phyloP scores from a whole-genome alignment of 2,797 vertebrate genomes.

The Chrysocyon brachyurus region DNA sequence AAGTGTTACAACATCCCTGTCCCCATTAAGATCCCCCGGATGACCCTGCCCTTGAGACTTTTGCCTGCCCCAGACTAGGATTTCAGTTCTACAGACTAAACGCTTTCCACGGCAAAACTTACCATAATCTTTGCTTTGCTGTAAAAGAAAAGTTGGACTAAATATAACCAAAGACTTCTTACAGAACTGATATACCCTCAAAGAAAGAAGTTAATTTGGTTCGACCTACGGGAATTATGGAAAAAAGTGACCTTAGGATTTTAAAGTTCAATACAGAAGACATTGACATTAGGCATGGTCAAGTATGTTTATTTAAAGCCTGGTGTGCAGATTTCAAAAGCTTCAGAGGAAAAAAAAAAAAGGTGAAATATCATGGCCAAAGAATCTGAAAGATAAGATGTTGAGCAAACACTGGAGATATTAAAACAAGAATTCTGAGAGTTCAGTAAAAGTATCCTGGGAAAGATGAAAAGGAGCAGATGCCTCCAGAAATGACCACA shows the following conservation, averaged over 20 bases:
- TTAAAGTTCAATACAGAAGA: background rate
- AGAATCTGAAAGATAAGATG: background rate
- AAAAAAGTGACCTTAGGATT: background rate
- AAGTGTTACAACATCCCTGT: background rate
- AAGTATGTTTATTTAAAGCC: background rate
- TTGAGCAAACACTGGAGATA: background rate
- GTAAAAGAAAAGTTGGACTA: background rate
- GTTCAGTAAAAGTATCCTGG: background rate
- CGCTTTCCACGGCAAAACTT: background rate
- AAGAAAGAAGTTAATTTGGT: slow-evolving; percentile 36
- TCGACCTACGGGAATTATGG: background rate
- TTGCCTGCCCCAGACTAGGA: background rate
- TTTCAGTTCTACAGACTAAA: slow-evolving; percentile 36
- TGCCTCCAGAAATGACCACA: background rate
- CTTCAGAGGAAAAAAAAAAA: background rate
- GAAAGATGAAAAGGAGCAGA: background rate
- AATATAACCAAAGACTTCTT: slow-evolving; percentile 14
- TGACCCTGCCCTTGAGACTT: background rate
- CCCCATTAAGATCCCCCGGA: background rate
- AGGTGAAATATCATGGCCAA: background rate
- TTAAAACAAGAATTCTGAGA: background rate
- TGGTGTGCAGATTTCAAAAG: background rate
- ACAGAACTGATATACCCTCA: background rate
- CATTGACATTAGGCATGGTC: background rate
- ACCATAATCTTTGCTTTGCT: slow-evolving; percentile 24